These are phyloP conservation scores for Molossus molossus DNA, from an alignment of 2,797 vertebrate species.

Conservation along the genomic window DNA sequence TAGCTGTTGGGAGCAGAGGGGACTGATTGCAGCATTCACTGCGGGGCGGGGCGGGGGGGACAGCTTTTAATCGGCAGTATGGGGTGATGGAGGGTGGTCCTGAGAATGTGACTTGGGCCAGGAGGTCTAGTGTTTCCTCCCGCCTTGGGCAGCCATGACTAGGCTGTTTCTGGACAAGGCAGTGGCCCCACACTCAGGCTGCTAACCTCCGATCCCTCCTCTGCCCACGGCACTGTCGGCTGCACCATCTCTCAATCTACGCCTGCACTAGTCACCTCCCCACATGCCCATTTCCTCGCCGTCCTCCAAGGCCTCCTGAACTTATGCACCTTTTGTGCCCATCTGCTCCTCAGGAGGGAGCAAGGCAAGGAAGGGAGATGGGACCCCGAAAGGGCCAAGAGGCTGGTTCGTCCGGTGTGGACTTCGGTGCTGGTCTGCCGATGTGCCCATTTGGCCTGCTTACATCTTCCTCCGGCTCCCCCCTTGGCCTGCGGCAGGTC, in stretches of 20 bases:
- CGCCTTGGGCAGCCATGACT: neutral
- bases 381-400: neutral
- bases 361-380: neutral
- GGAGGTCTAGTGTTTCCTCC: neutral
- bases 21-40: neutral
- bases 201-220: neutral
- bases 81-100: neutral
- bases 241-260: neutral
- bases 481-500: neutral
- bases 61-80: neutral
- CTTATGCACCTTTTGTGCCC: neutral
- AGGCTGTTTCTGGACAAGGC: too few relatives aligned
- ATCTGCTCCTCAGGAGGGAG: neutral
- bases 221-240: neutral
- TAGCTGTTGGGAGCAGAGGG: neutral
- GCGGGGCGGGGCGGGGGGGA: neutral
- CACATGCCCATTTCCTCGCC: fast-evolving
- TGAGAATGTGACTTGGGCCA: neutral
- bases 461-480: neutral
- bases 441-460: neutral
- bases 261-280: neutral
- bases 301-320: neutral
- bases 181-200: too few relatives aligned
- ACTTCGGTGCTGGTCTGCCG: neutral
- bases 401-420: neutral